Evolutionary conservation across 2,113 vertebrate species (phyloP).

Genomic region (Xenus cinereus): DNA sequence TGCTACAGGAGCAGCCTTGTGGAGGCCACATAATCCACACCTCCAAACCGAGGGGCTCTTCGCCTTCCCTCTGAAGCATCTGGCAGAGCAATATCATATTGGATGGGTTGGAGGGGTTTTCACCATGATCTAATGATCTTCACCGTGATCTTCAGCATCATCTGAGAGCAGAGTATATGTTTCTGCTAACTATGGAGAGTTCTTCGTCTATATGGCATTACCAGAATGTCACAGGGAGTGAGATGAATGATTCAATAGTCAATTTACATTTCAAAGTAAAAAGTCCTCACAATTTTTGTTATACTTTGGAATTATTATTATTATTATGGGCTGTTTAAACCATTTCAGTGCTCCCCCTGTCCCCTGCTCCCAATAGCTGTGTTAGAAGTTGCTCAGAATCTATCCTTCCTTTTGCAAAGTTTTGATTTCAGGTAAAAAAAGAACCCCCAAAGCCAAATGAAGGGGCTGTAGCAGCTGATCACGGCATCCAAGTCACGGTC

Average conservation of each 20-base stretch:
- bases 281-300: background rate
- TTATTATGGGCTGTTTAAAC: background rate
- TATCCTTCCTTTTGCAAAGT: background rate
- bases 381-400: background rate
- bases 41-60: background rate
- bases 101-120: background rate
- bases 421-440: background rate
- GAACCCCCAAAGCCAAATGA: background rate
- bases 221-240: background rate
- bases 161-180: background rate
- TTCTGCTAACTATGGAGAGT: background rate
- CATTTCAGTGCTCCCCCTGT: background rate
- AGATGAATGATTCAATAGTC: background rate
- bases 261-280: background rate
- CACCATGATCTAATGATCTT: background rate
- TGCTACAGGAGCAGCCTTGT: background rate
- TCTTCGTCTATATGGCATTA: fast-evolving
- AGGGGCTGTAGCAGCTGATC: background rate
- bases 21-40: background rate
- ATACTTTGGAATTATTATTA: background rate
- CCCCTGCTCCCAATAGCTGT: background rate
- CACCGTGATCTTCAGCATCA: background rate
- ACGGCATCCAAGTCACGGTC: background rate
- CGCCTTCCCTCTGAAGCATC: background rate
- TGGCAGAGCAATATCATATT: background rate